Conservation (phyloP, 2,888 invertebrate species). For the Metallyticus violacea region DNA sequence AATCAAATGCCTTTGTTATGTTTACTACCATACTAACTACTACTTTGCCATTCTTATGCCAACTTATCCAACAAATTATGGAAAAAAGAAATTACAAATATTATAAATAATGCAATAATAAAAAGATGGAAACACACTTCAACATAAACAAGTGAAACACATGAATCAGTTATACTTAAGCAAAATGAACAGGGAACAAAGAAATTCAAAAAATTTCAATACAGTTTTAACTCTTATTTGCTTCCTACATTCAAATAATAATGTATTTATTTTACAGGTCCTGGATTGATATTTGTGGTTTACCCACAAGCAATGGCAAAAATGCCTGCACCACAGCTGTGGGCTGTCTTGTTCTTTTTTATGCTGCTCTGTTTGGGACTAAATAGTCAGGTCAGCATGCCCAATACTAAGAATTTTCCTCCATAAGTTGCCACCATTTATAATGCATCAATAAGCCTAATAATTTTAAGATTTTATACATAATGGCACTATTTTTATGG, state of each 20-base stretch:
- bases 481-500: neutral
- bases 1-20: too few relatives aligned
- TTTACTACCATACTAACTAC: too few relatives aligned
- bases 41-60: too few relatives aligned
- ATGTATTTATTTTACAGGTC: constrained; percentile 55
- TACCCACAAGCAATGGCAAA: constrained; percentile 90
- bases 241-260: neutral
- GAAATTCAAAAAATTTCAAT: neutral
- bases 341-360: constrained; percentile 88
- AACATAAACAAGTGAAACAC: too few relatives aligned
- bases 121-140: too few relatives aligned
- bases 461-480: too few relatives aligned
- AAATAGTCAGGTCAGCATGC: constrained; percentile 78
- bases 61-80: too few relatives aligned
- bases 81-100: too few relatives aligned
- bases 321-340: constrained; percentile 87
- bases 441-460: too few relatives aligned
- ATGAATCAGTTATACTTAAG: neutral
- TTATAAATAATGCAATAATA: too few relatives aligned
- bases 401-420: too few relatives aligned
- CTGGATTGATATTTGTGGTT: constrained; percentile 86
- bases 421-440: too few relatives aligned
- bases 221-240: neutral
- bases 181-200: neutral
- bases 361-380: constrained; percentile 85